Evolutionary conservation across 53 echinoderm and acorn worm genomes (phyloP).

Genomic region (Mesocentrotus franciscanus): DNA sequence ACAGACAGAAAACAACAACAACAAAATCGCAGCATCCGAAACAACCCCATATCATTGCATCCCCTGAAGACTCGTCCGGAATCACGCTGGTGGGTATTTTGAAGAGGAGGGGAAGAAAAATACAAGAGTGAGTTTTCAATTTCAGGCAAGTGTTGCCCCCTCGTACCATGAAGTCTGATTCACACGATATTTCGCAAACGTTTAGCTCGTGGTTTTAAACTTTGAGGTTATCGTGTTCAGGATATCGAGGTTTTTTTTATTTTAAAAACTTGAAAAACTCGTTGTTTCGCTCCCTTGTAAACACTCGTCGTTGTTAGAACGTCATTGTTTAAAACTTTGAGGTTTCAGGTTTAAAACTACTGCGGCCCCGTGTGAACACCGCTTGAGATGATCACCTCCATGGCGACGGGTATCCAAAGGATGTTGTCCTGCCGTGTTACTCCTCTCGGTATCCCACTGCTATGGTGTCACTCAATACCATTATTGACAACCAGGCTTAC

Average conservation of each 20-base stretch:
- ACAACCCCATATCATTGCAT: slow-evolving; percentile 34
- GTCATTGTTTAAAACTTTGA: no score
- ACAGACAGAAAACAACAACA: not conserved
- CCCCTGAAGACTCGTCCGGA: not conserved
- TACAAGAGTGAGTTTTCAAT: slow-evolving; percentile 24
- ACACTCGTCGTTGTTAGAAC: no score
- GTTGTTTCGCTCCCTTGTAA: no score
- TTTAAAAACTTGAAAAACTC: no score
- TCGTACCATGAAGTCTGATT: not conserved
- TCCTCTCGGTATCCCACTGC: slow-evolving; percentile 39
- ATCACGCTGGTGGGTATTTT: not conserved
- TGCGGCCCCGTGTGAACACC: not conserved
- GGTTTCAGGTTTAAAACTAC: no score
- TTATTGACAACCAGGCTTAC: slow-evolving; percentile 34
- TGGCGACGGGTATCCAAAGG: slow-evolving; percentile 9
- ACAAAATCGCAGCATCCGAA: not conserved
- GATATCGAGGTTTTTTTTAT: no score
- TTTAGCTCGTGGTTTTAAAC: no score
- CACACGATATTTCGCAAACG: no score
- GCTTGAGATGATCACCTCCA: not conserved
- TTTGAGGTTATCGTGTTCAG: no score
- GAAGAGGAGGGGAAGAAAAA: slow-evolving; percentile 22
- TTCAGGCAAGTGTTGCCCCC: slow-evolving; percentile 19
- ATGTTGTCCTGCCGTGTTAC: slow-evolving; percentile 32
- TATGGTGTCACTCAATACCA: slow-evolving; percentile 35